Evolutionary conservation across 1,140 invertebrate genomes (phyloP), one percentile per base, ranked within the genome.

Genomic region (Conus betulinus): DNA sequence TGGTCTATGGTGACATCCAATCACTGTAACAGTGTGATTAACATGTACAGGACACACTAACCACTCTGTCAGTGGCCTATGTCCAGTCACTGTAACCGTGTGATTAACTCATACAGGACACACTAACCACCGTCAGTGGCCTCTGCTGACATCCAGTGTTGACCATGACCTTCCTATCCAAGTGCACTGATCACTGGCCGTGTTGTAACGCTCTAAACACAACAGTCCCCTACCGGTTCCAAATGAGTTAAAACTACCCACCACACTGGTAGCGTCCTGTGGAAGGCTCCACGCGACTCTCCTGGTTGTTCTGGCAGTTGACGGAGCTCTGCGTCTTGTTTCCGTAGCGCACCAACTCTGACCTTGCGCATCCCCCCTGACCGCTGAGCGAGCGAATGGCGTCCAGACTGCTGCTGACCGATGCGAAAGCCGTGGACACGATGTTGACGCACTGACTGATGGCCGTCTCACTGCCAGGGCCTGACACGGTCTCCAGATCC

Each of bases 301-400:
- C 51, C 55, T 83, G 81, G 81, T 83, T 83, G 20, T 23, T 83
- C 81, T 83, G 81, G 52, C 81, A 83, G 81, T 83, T 83, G 81
- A 83, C 52, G 6, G 81, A 53, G 81, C 55, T 23, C 81, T 57
- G 51, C 51, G 55, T 15, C 20, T 13, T 83, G 20, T 23, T 53
- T 5, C 81, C 5, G 81, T 55, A 83, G 5, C 51, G 20, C 51
- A 83, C 81, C 13, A 25, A 10, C 81, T 83, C 81, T 5, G 81
- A 83, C 51, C 51, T 11, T 20, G 81, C 52, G n/a, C 81, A 83
- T 51, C 52, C 52, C 8, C 55, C 52, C 81, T 83, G 51, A 20
- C 17, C 13, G 81, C 13, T 83, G 20, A 83, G 81, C 51, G 15
- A 55, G 51, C 52, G 51, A 10, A 83, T 55, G 5, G 81, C 7